These are phyloP conservation scores for Opisthocomus hoazin DNA, from an alignment of 2,113 vertebrate genomes.

Conservation along the genomic window DNA sequence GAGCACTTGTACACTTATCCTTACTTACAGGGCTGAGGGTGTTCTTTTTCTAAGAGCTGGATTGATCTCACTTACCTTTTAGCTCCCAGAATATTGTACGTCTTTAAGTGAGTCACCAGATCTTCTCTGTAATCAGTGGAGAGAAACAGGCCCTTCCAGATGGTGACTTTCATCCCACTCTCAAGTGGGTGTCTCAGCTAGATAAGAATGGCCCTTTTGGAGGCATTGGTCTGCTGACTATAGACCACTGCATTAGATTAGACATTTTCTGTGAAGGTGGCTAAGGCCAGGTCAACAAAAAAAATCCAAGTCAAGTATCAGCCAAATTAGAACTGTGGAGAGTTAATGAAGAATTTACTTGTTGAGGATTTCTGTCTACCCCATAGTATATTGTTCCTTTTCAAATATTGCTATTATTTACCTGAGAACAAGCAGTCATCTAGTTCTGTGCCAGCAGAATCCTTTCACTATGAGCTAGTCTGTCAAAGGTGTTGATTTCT, in stretches of 20 bases:
- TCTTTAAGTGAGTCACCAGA: background rate
- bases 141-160: background rate
- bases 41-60: background rate
- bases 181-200: background rate
- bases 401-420: background rate
- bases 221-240: background rate
- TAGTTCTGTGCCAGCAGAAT: background rate
- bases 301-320: background rate
- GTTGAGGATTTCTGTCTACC: background rate
- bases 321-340: background rate
- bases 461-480: background rate
- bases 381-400: background rate
- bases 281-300: background rate
- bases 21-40: background rate
- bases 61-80: background rate
- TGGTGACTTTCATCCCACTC: background rate
- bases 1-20: background rate
- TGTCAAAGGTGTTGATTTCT: background rate
- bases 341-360: background rate
- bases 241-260: background rate
- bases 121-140: background rate
- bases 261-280: background rate
- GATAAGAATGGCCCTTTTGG: background rate
- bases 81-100: background rate
- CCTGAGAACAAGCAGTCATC: background rate